Evolutionary conservation across 2,888 invertebrate genomes (phyloP), one percentile per base, ranked within the genome.

Genomic region (Noctua janthe): DNA sequence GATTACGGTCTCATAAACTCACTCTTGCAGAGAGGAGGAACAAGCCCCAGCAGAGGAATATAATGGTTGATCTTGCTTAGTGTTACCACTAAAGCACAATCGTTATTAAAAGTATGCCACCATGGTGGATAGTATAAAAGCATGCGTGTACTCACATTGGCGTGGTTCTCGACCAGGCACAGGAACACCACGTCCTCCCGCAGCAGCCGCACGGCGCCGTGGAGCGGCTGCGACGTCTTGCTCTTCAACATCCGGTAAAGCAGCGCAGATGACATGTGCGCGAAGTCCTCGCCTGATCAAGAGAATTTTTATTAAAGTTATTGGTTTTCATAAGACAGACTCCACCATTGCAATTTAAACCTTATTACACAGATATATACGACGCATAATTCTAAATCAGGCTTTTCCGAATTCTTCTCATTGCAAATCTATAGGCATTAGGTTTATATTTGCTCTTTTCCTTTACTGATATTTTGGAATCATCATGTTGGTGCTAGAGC

Each of bases 171-270:
- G 71, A 99, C 98, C 76, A 99, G 97, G 94, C 98, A 99, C 76
- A 99, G 97, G 95, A 99, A 99, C 8, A 99, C 99, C 7, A 99
- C 99, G 94, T 99, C 99, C 92, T 99, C 99, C 51, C 99, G 97
- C 91, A 98, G 97, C 47, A 99, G 97, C 59, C 99, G 97, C 39
- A 99, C 98, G 35, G 99, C 99, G 20, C 99, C 98, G 95, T 99
- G 99, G 54, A 99, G 96, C 2, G 99, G 99, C 94, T 98, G 98
- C 88, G 98, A 97, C 3, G 99, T 99, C 95, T 99, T 99, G 85
- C 98, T 98, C 96, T 99, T 99, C 91, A 99, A 97, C 98, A 99
- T 98, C 90, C 98, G 98, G 94, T 99, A 99, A 66, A 99, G 96
- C 71, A 99, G 96, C 0, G 99, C 98, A 0, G 99, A 99, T 1